These are phyloP conservation scores for Columbina picui DNA, from an alignment of 2,113 vertebrate genomes.

Conservation along the genomic window DNA sequence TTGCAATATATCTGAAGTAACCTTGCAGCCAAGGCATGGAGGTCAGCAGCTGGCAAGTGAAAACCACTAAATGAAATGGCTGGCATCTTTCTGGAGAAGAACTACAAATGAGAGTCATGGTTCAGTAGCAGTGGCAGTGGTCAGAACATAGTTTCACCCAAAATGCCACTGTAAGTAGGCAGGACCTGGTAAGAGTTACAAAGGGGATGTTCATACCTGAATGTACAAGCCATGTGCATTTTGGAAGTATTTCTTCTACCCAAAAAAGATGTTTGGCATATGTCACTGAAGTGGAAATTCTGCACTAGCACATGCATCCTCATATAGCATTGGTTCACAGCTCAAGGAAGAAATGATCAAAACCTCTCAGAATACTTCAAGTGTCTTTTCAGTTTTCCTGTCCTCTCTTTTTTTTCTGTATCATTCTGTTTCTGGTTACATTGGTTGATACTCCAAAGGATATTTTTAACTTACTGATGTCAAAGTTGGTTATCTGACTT, in stretches of 20 bases:
- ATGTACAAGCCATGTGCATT: not conserved
- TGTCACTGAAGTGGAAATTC: not conserved
- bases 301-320: not conserved
- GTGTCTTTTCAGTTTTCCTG: not conserved
- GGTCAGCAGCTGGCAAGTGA: not conserved
- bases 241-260: not conserved
- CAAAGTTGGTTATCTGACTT: not conserved
- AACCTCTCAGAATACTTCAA: not conserved
- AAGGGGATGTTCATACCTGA: not conserved
- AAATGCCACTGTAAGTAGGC: not conserved
- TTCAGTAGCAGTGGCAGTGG: not conserved
- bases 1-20: not conserved
- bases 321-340: not conserved
- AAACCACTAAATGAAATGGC: not conserved
- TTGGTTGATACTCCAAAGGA: not conserved
- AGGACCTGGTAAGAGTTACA: not conserved
- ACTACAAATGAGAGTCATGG: not conserved
- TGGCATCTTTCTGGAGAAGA: not conserved
- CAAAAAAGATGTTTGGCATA: not conserved
- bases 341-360: rapidly evolving
- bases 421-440: not conserved
- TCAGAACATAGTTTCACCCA: not conserved
- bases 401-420: not conserved
- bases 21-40: not conserved
- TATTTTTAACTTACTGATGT: not conserved